Percentiles rank a stretch among this genome's conserved stretches.
Conservation (phyloP, 2,113 vertebrate species). For the Ciconia boyciana region DNA sequence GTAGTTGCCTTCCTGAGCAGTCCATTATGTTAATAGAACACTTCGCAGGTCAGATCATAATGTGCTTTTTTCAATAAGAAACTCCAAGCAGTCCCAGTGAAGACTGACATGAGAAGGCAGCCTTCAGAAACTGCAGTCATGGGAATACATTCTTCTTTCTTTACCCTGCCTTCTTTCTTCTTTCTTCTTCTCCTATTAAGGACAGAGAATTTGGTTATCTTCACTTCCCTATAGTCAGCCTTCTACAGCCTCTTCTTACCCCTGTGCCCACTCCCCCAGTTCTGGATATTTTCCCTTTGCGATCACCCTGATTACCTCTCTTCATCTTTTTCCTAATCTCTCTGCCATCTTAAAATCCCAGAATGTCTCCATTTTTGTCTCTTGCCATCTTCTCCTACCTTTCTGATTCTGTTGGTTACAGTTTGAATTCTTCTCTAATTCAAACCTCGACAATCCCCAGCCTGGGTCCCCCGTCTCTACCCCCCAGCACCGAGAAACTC, state of each 20-base stretch:
- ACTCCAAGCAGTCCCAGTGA: neutral
- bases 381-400: neutral
- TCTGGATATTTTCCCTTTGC: neutral
- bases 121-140: neutral
- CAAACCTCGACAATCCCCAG: neutral
- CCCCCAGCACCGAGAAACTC: neutral
- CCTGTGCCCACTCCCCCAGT: fast-evolving
- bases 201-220: neutral
- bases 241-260: neutral
- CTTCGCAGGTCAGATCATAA: neutral
- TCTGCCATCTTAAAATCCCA: neutral
- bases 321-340: neutral
- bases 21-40: neutral
- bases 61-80: neutral
- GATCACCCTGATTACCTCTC: neutral
- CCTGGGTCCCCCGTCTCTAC: fast-evolving
- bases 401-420: neutral
- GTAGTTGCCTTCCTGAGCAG: neutral
- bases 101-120: neutral
- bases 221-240: neutral
- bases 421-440: neutral
- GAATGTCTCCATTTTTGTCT: neutral
- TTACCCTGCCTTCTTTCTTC: neutral
- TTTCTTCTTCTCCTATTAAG: neutral
- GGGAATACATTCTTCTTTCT: neutral